phyloP scores from a whole-genome alignment of 2,797 vertebrate genomes.

The Gadopsis marmoratus region DNA sequence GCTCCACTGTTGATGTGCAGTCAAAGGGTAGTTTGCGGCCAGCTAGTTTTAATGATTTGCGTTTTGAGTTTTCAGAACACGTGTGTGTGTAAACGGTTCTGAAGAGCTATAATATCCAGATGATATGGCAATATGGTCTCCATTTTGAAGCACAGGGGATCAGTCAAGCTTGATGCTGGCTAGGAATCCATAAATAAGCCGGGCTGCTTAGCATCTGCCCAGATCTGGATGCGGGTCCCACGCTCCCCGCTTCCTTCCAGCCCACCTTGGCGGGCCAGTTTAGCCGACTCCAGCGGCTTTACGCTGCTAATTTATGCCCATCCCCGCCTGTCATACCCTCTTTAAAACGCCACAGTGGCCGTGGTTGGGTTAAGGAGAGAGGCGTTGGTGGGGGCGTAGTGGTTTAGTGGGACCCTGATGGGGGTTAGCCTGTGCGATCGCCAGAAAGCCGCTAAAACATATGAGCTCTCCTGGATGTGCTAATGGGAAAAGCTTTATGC shows the following conservation, averaged over 20 bases:
- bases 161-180: slow-evolving; percentile 49
- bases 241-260: slow-evolving; percentile 57
- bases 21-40: not conserved
- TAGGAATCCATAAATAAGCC: slow-evolving; percentile 75
- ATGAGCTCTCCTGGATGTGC: slow-evolving; percentile 53
- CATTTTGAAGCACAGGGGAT: slow-evolving; percentile 57
- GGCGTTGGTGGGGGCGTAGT: slow-evolving; percentile 16
- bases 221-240: slow-evolving; percentile 60
- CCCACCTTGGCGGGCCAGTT: slow-evolving; percentile 59
- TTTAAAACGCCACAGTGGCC: slow-evolving; percentile 71
- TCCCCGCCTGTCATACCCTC: slow-evolving; percentile 64
- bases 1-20: not conserved
- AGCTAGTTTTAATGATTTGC: slow-evolving; percentile 30
- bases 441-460: slow-evolving; percentile 73
- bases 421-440: slow-evolving; percentile 53
- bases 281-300: slow-evolving; percentile 57
- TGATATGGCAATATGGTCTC: slow-evolving; percentile 58
- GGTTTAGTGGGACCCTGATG: slow-evolving; percentile 50
- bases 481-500: slow-evolving; percentile 65
- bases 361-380: slow-evolving; percentile 44
- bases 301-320: slow-evolving; percentile 73
- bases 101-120: slow-evolving; percentile 57
- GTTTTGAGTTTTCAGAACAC: slow-evolving; percentile 36
- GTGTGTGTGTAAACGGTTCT: slow-evolving; percentile 35
- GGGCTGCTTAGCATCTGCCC: slow-evolving; percentile 43